Base-by-base conservation (phyloP, 2,797 vertebrate species). In the Eremophila alpestris region DNA sequence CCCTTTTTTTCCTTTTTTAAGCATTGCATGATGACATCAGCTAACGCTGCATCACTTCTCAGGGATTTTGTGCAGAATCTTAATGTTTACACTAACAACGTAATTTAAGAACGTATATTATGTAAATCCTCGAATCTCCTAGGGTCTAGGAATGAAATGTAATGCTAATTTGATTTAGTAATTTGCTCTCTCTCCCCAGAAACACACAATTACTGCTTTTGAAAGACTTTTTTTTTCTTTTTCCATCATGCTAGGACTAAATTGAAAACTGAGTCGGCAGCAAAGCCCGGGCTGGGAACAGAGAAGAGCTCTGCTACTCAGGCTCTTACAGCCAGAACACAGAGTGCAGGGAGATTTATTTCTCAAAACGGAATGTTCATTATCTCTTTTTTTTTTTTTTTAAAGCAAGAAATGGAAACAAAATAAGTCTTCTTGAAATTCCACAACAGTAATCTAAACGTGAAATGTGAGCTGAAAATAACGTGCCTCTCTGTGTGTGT, bases 121-220 rank as follows among this genome's bases (percentile, higher is more conserved):
- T 95, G 93, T 96, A 96, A 96, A 97, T 94, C 73, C 77, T 89
- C 45, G 65, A 83, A 60, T 94, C 88, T 94, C 92, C 94, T 87
- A 95, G 70, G 84, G 81, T 62, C 84, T 95, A 83, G 65, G 84
- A 96, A 88, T 97, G 91, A 97, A 96, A 97, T 69, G 29, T 64
- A 96, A 96, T 91, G 83, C 90, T 96, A 94, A 97, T 94, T 93
- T 95, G 95, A 96, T 95, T 93, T 95, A 96, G 90, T 89, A 95
- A 97, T 96, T 97, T 96, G 43, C 94, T 94, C 94, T 97, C 56
- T 93, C 78, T 92, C 86, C 63, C n/a, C 93, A 85, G 93, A 94
- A 97, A 95, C 48, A 89, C 63, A 91, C 69, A 94, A 84, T 84
- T 90, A 88, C 79, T 91, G 70, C 93, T 93, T 95, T 87, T 92